These are phyloP conservation scores for Anolis sagrei DNA, from an alignment of 2,113 vertebrate species.

Conservation along the genomic window DNA sequence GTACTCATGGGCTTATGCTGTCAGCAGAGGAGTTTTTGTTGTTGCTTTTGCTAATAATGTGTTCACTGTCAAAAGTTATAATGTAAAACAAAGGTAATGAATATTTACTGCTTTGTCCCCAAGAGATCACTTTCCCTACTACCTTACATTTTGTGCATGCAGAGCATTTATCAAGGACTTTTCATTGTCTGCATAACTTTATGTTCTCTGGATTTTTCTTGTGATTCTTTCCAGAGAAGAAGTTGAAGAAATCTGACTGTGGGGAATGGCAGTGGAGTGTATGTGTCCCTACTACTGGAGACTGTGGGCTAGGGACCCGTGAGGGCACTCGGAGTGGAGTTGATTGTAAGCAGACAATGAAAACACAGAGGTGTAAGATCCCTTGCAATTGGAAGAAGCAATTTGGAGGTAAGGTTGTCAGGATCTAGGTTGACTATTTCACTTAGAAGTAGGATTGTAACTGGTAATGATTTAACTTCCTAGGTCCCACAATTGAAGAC, in stretches of 20 bases:
- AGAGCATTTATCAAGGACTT: neutral
- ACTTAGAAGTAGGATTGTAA: neutral
- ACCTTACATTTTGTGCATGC: neutral
- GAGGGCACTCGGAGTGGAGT: slow-evolving; percentile 91
- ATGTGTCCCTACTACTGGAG: slow-evolving; percentile 91
- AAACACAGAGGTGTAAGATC: slow-evolving; percentile 98
- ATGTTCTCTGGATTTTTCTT: slow-evolving; percentile 11
- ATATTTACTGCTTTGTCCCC: no score
- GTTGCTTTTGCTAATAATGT: no score
- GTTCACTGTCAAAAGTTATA: no score
- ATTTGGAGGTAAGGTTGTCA: slow-evolving; percentile 86
- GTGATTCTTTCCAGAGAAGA: slow-evolving; percentile 84
- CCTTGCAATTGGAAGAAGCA: slow-evolving; percentile 99
- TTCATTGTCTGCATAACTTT: neutral
- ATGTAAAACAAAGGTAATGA: no score
- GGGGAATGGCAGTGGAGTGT: slow-evolving; percentile 98
- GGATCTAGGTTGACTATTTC: neutral
- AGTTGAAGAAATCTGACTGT: slow-evolving; percentile 93
- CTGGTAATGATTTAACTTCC: neutral
- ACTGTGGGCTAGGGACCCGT: slow-evolving; percentile 93
- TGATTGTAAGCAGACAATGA: slow-evolving; percentile 95
- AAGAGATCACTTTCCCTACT: no score
- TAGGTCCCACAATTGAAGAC: neutral
- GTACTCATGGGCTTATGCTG: no score
- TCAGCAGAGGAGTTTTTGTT: no score